Evolutionary conservation across 2,797 vertebrate genomes (phyloP).

Genomic region (Karalla daura): DNA sequence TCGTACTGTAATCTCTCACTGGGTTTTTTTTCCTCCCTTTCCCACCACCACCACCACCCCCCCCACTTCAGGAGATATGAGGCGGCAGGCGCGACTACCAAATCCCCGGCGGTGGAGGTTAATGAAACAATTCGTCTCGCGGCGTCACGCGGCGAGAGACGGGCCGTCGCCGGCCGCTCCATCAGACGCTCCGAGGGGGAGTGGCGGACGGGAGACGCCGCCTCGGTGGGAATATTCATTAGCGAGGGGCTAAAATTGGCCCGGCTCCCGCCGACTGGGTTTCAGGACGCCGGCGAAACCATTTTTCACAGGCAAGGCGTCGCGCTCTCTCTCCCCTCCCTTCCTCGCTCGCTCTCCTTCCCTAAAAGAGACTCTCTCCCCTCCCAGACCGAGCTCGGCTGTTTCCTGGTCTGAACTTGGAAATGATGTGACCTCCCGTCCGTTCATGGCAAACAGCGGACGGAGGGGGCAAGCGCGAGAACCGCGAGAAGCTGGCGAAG

Average conservation of each 20-base stretch:
- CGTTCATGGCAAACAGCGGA: not conserved
- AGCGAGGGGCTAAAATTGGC: constrained; percentile 66
- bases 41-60: no score
- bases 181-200: constrained; percentile 73
- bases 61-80: constrained; percentile 32
- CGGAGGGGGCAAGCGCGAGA: no score
- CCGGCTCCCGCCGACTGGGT: constrained; percentile 62
- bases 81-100: constrained; percentile 33
- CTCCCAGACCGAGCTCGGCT: no score
- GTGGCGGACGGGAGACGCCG: constrained; percentile 48
- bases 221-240: constrained; percentile 63
- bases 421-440: no score
- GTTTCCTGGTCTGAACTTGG: not conserved
- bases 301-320: constrained; percentile 53
- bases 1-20: no score
- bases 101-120: constrained; percentile 66
- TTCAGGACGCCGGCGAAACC: constrained; percentile 36
- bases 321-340: not conserved
- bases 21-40: no score
- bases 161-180: constrained; percentile 50
- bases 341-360: constrained; percentile 24
- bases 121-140: constrained; percentile 77
- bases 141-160: constrained; percentile 57
- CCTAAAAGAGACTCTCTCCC: no score
- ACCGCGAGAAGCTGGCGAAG: no score